These are phyloP conservation scores for Heloderma charlesbogerti DNA, from an alignment of 2,113 vertebrate genomes.

Conservation along the genomic window DNA sequence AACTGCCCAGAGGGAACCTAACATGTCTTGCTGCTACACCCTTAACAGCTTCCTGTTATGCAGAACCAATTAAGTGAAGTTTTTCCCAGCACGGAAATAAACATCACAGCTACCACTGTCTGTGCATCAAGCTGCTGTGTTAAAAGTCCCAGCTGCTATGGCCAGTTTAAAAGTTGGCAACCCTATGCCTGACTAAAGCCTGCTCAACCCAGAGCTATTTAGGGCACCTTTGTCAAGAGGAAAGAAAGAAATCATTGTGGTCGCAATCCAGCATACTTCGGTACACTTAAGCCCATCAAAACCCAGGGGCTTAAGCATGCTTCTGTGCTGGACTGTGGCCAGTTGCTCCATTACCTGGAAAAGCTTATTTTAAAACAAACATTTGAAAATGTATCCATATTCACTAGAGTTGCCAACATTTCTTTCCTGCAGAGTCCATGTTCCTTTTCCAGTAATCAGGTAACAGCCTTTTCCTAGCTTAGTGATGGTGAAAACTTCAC, in stretches of 20 bases:
- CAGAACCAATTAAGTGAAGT: too few species aligned
- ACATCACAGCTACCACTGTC: neutral
- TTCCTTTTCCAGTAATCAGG: neutral
- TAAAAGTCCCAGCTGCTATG: neutral
- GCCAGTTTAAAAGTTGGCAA: neutral
- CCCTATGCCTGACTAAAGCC: neutral
- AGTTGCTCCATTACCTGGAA: slow-evolving; percentile 10
- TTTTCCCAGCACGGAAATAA: neutral
- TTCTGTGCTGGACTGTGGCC: neutral
- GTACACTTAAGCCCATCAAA: neutral
- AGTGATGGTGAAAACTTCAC: neutral
- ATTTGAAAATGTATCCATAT: neutral
- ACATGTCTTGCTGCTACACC: neutral
- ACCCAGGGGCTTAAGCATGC: neutral
- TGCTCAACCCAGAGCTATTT: neutral
- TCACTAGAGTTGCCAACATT: neutral
- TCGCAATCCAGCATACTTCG: neutral
- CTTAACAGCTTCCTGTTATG: neutral
- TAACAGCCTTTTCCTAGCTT: neutral
- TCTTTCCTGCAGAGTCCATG: neutral
- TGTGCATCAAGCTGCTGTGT: neutral
- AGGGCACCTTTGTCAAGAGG: neutral
- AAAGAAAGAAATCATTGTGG: neutral
- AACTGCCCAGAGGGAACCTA: too few species aligned
- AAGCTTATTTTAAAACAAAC: neutral